Conservation (phyloP, 2,113 vertebrate genomes). For the Telmatochromis sp. region DNA sequence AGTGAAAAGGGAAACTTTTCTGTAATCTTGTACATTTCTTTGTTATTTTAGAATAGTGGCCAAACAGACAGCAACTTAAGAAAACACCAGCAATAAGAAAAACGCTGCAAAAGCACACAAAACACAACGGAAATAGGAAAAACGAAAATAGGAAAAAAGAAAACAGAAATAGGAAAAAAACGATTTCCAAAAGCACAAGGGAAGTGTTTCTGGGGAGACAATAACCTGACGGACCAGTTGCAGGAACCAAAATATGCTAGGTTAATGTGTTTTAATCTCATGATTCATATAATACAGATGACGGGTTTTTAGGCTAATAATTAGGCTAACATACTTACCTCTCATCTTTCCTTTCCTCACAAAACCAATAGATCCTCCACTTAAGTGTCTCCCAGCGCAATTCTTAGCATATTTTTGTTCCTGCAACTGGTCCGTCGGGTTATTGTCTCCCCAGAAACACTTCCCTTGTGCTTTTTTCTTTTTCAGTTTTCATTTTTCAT, state of each 20-base stretch:
- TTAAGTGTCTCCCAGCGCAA: neutral
- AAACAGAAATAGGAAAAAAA: neutral
- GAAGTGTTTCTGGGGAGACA: neutral
- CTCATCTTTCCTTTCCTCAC: neutral
- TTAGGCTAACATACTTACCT: neutral
- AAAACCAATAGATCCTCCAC: neutral
- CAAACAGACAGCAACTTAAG: neutral
- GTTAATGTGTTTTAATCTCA: neutral
- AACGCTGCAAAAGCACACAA: neutral
- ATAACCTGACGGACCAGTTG: neutral
- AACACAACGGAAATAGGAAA: neutral
- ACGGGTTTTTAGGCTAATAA: neutral
- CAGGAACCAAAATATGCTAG: neutral
- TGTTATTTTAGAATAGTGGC: neutral
- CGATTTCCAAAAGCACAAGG: neutral
- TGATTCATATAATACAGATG: neutral
- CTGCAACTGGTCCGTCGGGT: neutral
- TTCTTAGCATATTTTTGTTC: neutral
- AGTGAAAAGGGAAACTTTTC: neutral
- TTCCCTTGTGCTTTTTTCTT: neutral
- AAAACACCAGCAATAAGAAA: neutral
- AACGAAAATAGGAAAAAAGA: neutral
- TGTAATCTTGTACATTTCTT: neutral
- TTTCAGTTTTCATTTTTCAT: neutral
- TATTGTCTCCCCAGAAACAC: neutral